A percentile compares a stretch with the other conserved stretches of the same genome.
Conservation (phyloP, 2,113 vertebrate species). For the Alligator mississippiensis region DNA sequence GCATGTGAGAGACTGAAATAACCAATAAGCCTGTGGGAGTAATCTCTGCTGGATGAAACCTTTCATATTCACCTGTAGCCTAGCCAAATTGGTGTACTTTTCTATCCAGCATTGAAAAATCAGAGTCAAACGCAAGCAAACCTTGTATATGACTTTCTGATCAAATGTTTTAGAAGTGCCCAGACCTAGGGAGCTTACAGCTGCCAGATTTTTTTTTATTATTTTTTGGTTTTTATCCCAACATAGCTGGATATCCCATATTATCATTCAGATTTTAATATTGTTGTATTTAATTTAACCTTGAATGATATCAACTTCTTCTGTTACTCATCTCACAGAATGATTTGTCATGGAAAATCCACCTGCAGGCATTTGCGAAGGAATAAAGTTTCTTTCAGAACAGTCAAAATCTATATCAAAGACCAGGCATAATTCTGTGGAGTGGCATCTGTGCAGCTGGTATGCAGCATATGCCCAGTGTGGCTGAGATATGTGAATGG, state of each 20-base stretch:
- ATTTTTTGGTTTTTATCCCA: not conserved
- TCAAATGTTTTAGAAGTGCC: not conserved
- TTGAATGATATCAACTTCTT: not conserved
- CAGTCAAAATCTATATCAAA: not conserved
- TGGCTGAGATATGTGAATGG: not conserved
- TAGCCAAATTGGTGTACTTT: not conserved
- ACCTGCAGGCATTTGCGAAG: not conserved
- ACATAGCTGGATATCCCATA: not conserved
- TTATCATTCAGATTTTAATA: not conserved
- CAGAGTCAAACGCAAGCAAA: not conserved
- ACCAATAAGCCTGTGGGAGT: too few relatives aligned
- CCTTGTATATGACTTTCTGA: not conserved
- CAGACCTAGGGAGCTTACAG: not conserved
- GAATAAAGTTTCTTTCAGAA: not conserved
- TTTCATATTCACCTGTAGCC: not conserved
- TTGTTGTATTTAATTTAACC: not conserved
- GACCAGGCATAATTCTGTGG: not conserved
- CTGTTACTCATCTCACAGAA: not conserved
- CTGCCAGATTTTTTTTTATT: not conserved
- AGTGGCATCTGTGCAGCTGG: not conserved
- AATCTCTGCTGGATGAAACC: not conserved
- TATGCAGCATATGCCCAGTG: accelerated
- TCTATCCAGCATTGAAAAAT: not conserved
- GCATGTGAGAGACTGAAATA: too few relatives aligned
- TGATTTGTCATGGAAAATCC: not conserved